phyloP scores from a whole-genome alignment of 2,797 vertebrate genomes.

The Gymnocypris eckloni region DNA sequence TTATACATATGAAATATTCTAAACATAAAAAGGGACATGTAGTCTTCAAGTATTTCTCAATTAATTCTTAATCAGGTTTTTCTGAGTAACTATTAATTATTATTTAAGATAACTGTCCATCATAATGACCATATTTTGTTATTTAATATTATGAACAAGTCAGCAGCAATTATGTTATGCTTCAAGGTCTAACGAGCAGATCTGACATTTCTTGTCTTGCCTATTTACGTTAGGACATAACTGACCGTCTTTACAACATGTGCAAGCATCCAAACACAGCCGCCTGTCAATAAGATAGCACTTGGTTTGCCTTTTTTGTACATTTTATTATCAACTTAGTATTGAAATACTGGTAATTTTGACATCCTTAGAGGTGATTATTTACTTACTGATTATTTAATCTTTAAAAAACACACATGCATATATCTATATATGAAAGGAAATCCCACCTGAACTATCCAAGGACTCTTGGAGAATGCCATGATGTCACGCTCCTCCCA shows the following conservation, averaged over 20 bases:
- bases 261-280: neutral
- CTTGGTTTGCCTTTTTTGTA: neutral
- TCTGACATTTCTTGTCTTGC: neutral
- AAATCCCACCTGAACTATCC: constrained; percentile 92
- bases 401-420: neutral
- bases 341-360: neutral
- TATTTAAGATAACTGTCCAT: neutral
- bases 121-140: neutral
- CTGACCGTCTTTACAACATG: neutral
- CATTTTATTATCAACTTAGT: neutral
- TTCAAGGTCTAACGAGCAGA: neutral
- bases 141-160: neutral
- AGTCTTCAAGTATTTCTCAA: neutral
- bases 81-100: neutral
- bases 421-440: neutral
- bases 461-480: constrained; percentile 97
- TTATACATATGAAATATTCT: neutral
- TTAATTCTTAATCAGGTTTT: neutral
- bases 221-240: neutral
- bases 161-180: neutral
- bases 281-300: neutral
- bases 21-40: neutral
- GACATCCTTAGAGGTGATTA: neutral
- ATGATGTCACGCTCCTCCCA: constrained; percentile 99
- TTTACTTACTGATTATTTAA: neutral